Base-by-base conservation (phyloP, 2,888 invertebrate species). In the Drosophila colorata region DNA sequence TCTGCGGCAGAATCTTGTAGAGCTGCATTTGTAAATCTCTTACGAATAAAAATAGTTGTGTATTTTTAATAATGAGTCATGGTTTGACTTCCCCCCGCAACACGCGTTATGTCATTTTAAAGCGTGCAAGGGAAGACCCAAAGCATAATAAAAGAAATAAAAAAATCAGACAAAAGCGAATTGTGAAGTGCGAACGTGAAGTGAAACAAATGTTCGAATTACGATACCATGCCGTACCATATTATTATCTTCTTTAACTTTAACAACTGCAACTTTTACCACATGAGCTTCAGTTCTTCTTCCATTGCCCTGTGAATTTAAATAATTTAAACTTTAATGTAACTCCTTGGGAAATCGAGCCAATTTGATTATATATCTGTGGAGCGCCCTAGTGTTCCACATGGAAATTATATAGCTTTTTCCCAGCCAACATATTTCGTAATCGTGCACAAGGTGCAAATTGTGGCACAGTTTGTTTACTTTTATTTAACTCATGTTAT, bases 341-440 rank as follows among this genome's bases (percentile, higher is more conserved):
- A 57, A 56, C 69, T 87, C 81, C 87, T 84, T 83, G 88, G 68
- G 82, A 83, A 88, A 70, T 74, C 61, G 53, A 59, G 53, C 47
- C 47, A 53, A 69, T 31, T 60, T 86, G 74, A 88, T 88, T 82
- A 80, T 64, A 80, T 18, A 31, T 25, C 41, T 40, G 18, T 23
- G 38, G 43, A 51, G 40, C 56, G 74, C 43, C 79, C 79, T 61
- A 74, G 46, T 85, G 79, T 47, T 71, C 81, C 65, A 81, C 60
- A 65, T 84, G 57, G 35, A 66, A 67, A 84, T 47, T 67, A 41
- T 55, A 61, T 60, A 31, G 37, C 44, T 37, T 11, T 73, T 80
- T 88, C 74, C 64, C 82, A 83, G 80, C 25, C 48, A 33, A 48
- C 35, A 35, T n/a, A 64, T 83, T 77, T 88, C 84, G 80, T 77